These are phyloP conservation scores for Pseudocheirus occidentalis DNA, from an alignment of 2,797 vertebrate genomes.

Conservation along the genomic window DNA sequence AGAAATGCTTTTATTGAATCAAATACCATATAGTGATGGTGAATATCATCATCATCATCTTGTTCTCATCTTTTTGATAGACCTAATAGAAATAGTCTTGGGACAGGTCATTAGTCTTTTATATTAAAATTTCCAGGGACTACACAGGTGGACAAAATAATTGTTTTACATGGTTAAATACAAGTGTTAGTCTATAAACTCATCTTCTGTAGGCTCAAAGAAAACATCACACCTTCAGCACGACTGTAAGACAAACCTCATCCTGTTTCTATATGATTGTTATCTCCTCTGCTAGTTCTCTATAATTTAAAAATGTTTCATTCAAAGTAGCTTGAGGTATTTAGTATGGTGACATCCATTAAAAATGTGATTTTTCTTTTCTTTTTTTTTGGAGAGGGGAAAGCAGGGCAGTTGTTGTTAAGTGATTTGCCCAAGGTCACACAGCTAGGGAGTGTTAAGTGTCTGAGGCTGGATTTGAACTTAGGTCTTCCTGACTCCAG, in stretches of 20 bases:
- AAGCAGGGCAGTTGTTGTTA: too few species aligned
- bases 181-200: background rate
- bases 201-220: background rate
- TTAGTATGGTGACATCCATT: background rate
- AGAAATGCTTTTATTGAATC: background rate
- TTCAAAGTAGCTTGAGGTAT: background rate
- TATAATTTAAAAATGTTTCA: background rate
- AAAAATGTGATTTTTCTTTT: background rate
- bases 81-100: background rate
- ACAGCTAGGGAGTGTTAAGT: too few species aligned
- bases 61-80: background rate
- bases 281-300: background rate
- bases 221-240: background rate
- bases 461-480: too few species aligned
- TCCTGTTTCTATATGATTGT: background rate
- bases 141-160: background rate
- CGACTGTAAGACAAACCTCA: background rate
- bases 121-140: background rate
- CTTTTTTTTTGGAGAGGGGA: too few species aligned
- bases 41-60: background rate
- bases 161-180: background rate
- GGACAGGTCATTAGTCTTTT: background rate
- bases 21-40: background rate
- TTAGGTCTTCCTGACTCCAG: too few species aligned
- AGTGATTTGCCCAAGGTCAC: too few species aligned